Conservation (phyloP, 2,113 vertebrate species). For the Centropus bengalensis region DNA sequence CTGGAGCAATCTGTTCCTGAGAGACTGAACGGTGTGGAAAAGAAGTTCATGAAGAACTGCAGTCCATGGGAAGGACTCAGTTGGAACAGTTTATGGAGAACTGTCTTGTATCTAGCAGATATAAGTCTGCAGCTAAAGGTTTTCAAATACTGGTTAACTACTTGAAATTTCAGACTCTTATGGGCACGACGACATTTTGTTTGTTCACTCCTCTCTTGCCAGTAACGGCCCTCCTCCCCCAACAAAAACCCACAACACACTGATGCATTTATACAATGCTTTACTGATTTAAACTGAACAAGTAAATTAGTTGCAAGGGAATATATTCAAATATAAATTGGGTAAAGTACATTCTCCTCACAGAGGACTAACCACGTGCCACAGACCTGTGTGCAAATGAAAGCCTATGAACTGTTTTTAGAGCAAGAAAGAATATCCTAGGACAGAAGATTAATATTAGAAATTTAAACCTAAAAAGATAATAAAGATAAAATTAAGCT, state of each 20-base stretch:
- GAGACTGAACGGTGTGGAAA: too few relatives aligned
- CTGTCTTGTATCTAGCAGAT: too few relatives aligned
- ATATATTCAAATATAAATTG: slow-evolving; percentile 44
- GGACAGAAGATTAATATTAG: slow-evolving; percentile 34
- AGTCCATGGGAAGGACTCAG: too few relatives aligned
- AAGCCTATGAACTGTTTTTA: slow-evolving; percentile 2
- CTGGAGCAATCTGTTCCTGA: too few relatives aligned
- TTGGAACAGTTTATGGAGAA: too few relatives aligned
- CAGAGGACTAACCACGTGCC: slow-evolving; percentile 50
- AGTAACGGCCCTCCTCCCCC: not conserved
- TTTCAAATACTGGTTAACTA: not conserved
- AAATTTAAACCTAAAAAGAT: slow-evolving; percentile 30
- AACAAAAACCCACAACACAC: not conserved
- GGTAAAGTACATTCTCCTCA: slow-evolving; percentile 67
- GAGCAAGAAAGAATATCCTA: slow-evolving; percentile 9
- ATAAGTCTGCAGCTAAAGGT: not conserved
- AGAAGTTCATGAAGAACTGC: too few relatives aligned
- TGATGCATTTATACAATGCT: not conserved
- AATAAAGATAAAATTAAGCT: not conserved
- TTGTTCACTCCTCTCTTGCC: not conserved
- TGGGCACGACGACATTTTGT: not conserved
- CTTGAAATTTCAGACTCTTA: not conserved
- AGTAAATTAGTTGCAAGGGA: slow-evolving; percentile 16
- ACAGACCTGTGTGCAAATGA: slow-evolving; percentile 49
- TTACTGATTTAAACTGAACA: slow-evolving; percentile 42